Percentiles rank a stretch among this genome's conserved stretches.
phyloP scores from a whole-genome alignment of 2,113 vertebrate species.

The Podarcis muralis region DNA sequence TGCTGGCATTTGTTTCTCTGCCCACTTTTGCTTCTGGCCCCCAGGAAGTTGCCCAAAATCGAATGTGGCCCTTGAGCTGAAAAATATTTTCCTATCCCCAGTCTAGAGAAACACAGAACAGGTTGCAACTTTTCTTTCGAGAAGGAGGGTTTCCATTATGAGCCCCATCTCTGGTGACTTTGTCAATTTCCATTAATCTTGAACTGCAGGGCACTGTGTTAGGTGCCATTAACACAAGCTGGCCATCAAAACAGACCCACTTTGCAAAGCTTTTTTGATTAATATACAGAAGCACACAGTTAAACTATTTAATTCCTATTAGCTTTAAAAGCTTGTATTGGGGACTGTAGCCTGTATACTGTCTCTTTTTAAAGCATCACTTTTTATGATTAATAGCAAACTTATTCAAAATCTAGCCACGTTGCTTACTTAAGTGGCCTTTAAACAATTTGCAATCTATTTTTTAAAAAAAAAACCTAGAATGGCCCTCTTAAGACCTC shows the following conservation, averaged over 20 bases:
- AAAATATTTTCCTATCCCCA: too few species aligned
- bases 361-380: not conserved
- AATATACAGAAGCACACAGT: not conserved
- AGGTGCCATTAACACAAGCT: too few species aligned
- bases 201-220: too few species aligned
- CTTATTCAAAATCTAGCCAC: not conserved
- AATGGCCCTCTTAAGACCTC: not conserved
- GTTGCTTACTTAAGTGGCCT: not conserved
- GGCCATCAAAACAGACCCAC: not conserved
- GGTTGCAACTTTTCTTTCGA: too few species aligned
- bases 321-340: not conserved
- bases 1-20: too few species aligned
- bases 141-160: too few species aligned
- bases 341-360: not conserved
- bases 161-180: too few species aligned
- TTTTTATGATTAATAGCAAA: constrained; percentile 27
- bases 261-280: not conserved
- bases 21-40: too few species aligned
- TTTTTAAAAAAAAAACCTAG: not conserved
- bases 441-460: not conserved
- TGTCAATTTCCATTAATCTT: too few species aligned
- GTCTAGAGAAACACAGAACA: too few species aligned
- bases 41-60: too few species aligned
- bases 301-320: not conserved
- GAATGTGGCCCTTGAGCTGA: too few species aligned